Percentiles rank a stretch among this genome's conserved stretches.
Evolutionary conservation across 2,888 invertebrate genomes (phyloP).

Genomic region (Metacarcinus magister): DNA sequence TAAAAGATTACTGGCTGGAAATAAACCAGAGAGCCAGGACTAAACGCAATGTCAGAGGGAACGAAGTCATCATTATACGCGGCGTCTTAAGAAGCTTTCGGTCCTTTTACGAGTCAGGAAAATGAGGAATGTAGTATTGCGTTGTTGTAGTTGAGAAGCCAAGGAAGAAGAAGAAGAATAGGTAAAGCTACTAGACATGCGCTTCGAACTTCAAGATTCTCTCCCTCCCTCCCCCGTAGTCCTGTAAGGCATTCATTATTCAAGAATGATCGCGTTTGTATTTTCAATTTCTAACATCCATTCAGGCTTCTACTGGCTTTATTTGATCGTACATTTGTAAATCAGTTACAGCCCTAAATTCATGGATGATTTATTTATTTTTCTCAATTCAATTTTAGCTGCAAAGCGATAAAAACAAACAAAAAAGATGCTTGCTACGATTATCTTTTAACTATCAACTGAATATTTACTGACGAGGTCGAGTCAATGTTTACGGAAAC

Average conservation of each 20-base stretch:
- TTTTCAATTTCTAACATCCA: neutral
- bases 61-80: neutral
- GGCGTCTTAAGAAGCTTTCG: neutral
- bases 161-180: neutral
- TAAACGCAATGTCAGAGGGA: neutral
- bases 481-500: neutral
- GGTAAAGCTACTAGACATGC: neutral
- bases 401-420: too few species aligned
- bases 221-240: neutral
- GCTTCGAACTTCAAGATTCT: neutral
- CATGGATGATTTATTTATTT: neutral
- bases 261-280: neutral
- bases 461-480: neutral
- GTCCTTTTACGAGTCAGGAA: neutral
- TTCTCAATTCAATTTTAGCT: neutral
- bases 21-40: neutral
- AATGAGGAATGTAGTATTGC: slow-evolving; percentile 6
- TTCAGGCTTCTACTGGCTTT: neutral
- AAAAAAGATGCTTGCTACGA: too few species aligned
- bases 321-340: neutral
- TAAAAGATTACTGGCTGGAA: neutral
- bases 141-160: neutral
- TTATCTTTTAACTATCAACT: too few species aligned
- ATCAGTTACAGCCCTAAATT: neutral
- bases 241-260: neutral